phyloP scores from a whole-genome alignment of 2,797 vertebrate genomes.

The Myotis pilosus region DNA sequence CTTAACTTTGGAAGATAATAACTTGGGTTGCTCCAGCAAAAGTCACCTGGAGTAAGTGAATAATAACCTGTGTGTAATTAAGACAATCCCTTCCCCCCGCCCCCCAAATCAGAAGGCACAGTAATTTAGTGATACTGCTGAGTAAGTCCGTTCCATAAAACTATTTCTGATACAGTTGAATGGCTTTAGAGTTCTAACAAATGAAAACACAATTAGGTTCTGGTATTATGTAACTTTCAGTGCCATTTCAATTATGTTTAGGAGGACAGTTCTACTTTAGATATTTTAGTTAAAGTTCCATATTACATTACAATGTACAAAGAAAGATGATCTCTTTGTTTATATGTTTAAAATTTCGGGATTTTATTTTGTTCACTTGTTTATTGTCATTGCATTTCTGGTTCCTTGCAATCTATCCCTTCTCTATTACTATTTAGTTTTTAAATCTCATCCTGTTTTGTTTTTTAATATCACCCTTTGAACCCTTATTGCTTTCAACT shows the following conservation, averaged over 20 bases:
- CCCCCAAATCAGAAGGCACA: neutral
- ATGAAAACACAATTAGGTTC: neutral
- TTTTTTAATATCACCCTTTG: neutral
- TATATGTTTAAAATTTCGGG: neutral
- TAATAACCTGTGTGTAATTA: conserved; percentile 20
- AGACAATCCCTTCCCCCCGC: neutral
- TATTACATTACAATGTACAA: neutral
- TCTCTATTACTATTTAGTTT: neutral
- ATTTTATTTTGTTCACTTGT: neutral
- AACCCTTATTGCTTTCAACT: neutral
- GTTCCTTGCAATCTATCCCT: neutral
- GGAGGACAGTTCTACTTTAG: neutral
- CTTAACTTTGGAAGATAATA: conserved; percentile 32
- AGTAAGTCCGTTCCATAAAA: conserved; percentile 15
- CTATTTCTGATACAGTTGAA: neutral
- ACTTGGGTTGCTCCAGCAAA: conserved; percentile 31
- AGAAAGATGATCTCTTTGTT: neutral
- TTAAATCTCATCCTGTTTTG: neutral
- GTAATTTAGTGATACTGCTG: neutral
- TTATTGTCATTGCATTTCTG: neutral
- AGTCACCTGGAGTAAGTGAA: neutral
- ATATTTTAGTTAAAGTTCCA: neutral
- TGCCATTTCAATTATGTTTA: neutral
- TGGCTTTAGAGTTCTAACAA: conserved; percentile 10
- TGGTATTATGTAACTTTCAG: neutral